Evolutionary conservation across 2,113 vertebrate genomes (phyloP).

Genomic region (Calyptomena viridis): DNA sequence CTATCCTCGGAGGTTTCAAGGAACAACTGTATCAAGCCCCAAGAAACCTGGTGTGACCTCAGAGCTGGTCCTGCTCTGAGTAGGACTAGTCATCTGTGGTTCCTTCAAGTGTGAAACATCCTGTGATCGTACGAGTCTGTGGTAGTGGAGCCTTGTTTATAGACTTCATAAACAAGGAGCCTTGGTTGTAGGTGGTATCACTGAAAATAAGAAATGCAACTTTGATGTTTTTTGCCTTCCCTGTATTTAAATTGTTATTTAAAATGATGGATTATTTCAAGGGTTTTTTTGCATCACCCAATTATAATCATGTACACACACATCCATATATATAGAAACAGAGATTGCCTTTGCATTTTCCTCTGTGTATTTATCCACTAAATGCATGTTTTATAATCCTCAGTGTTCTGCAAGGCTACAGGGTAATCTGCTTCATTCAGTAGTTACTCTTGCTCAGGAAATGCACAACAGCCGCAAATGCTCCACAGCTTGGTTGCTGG

Average conservation of each 20-base stretch:
- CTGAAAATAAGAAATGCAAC: background rate
- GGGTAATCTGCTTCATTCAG: slow-evolving; percentile 33
- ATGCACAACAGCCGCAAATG: slow-evolving; percentile 37
- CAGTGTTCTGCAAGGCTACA: slow-evolving; percentile 23
- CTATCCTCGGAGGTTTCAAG: background rate
- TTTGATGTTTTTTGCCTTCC: background rate
- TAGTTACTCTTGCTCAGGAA: slow-evolving; percentile 49
- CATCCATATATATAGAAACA: background rate
- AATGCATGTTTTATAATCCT: slow-evolving; percentile 61
- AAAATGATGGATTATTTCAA: slow-evolving; percentile 12
- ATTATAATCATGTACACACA: background rate
- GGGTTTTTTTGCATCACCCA: background rate
- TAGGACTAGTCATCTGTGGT: background rate
- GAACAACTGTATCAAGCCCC: background rate
- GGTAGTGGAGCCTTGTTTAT: background rate
- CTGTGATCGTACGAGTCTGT: background rate
- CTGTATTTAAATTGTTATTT: slow-evolving; percentile 21
- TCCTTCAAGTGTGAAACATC: background rate
- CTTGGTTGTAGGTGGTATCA: background rate
- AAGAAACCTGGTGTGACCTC: background rate
- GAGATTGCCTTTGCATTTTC: background rate
- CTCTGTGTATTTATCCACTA: slow-evolving; percentile 39
- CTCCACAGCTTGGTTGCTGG: slow-evolving; percentile 35
- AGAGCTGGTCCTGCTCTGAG: background rate
- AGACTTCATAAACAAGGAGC: background rate